Conservation (phyloP, 2,113 vertebrate species). For the Lutjanus erythropterus region DNA sequence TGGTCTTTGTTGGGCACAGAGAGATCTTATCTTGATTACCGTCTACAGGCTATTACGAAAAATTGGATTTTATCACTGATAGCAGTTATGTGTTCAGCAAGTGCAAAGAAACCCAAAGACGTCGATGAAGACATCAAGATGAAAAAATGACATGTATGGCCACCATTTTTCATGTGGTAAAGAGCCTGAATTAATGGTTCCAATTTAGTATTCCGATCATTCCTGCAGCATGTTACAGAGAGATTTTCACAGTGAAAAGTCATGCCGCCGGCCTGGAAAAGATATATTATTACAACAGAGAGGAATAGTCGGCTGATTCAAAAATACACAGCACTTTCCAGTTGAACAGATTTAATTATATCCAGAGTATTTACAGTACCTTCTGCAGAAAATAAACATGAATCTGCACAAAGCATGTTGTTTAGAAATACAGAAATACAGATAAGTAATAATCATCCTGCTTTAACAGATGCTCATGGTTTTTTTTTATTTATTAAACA, state of each 20-base stretch:
- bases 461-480: background rate
- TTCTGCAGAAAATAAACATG: background rate
- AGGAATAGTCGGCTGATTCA: background rate
- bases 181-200: conserved; percentile 58
- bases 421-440: background rate
- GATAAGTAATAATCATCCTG: background rate
- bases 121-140: conserved; percentile 60
- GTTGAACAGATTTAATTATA: conserved; percentile 32
- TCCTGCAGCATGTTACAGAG: conserved; percentile 35
- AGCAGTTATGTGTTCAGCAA: conserved; percentile 27
- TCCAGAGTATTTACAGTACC: conserved; percentile 19
- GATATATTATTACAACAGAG: conserved; percentile 35
- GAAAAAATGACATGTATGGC: conserved; percentile 43
- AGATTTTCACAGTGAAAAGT: conserved; percentile 46
- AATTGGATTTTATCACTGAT: conserved; percentile 74
- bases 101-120: conserved; percentile 49
- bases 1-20: conserved; percentile 54
- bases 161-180: conserved; percentile 34
- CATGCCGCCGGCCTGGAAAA: conserved; percentile 27
- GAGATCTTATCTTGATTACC: conserved; percentile 73
- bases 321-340: conserved; percentile 35
- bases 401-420: background rate
- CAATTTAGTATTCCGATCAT: conserved; percentile 66
- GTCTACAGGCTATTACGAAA: conserved; percentile 74
- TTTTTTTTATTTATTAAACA: conserved; percentile 1